phyloP scores from a whole-genome alignment of 53 echinoderm and acorn worm genomes.

The Henricia sp. region DNA sequence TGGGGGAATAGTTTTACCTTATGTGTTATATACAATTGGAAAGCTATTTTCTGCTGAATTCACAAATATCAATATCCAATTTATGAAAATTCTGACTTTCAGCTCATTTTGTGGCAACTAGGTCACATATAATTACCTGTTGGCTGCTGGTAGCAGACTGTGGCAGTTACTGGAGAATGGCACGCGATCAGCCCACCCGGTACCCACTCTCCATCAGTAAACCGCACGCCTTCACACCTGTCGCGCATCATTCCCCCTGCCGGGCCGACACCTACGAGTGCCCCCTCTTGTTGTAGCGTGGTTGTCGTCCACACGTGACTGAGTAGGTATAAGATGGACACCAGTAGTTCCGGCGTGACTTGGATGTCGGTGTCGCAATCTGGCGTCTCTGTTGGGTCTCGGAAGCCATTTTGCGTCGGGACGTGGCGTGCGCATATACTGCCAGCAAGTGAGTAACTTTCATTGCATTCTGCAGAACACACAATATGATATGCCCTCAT shows the following conservation, averaged over 20 bases:
- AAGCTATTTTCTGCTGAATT: too few relatives aligned
- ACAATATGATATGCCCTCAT: too few relatives aligned
- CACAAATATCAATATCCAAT: too few relatives aligned
- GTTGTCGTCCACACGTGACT: slow-evolving; percentile 28
- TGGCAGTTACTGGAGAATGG: slow-evolving; percentile 16
- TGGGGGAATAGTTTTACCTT: too few relatives aligned
- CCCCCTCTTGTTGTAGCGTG: not conserved
- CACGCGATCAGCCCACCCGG: not conserved
- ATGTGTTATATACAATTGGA: too few relatives aligned
- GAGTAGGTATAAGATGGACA: slow-evolving; percentile 21
- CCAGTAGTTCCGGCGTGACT: slow-evolving; percentile 5
- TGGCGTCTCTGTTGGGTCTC: not conserved
- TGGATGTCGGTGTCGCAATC: not conserved
- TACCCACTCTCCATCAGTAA: not conserved
- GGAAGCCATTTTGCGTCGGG: not conserved
- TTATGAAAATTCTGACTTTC: too few relatives aligned
- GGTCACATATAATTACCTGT: slow-evolving; percentile 38
- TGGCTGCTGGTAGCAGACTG: slow-evolving; percentile 24
- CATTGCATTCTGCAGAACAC: slow-evolving; percentile 6
- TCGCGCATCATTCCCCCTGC: not conserved
- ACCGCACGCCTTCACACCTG: not conserved
- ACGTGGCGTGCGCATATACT: slow-evolving; percentile 5
- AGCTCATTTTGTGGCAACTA: too few relatives aligned
- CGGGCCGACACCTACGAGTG: slow-evolving; percentile 7
- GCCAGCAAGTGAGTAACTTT: slow-evolving; percentile 9